phyloP scores from a whole-genome alignment of 2,888 invertebrate genomes.

The Cecidostiba fungosa region DNA sequence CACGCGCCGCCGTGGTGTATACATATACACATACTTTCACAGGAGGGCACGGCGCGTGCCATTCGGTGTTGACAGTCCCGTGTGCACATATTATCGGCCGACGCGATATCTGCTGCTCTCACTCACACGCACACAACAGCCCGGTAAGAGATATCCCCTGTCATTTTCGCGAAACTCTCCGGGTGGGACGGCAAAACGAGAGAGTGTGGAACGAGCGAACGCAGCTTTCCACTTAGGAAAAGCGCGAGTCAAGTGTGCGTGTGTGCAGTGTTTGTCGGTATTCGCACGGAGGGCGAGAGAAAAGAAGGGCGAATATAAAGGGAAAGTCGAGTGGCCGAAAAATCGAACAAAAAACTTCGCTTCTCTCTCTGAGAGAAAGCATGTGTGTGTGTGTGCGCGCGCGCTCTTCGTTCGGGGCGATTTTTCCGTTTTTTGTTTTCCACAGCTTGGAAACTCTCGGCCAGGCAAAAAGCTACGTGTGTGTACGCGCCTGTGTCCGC shows the following conservation, averaged over 20 bases:
- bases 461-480: constrained; percentile 25
- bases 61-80: not conserved
- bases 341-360: constrained; percentile 43
- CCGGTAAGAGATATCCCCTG: constrained; percentile 31
- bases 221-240: constrained; percentile 56
- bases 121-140: not conserved
- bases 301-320: constrained; percentile 31
- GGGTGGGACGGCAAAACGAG: not conserved
- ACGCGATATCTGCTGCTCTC: not conserved
- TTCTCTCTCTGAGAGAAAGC: not conserved
- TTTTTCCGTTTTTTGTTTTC: constrained; percentile 54
- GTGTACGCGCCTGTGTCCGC: not conserved
- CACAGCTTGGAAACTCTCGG: constrained; percentile 41
- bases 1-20: not conserved
- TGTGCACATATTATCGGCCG: constrained; percentile 24
- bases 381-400: not conserved
- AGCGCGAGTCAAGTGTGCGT: not conserved
- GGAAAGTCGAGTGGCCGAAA: constrained; percentile 42
- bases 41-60: not conserved
- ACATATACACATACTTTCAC: not conserved
- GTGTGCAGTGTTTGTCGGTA: not conserved
- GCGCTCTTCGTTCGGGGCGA: not conserved
- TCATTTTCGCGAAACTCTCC: constrained; percentile 44
- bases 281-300: not conserved
- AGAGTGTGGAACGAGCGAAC: constrained; percentile 6